phyloP scores from a whole-genome alignment of 2,888 invertebrate genomes.

The Apodemia duryi region DNA sequence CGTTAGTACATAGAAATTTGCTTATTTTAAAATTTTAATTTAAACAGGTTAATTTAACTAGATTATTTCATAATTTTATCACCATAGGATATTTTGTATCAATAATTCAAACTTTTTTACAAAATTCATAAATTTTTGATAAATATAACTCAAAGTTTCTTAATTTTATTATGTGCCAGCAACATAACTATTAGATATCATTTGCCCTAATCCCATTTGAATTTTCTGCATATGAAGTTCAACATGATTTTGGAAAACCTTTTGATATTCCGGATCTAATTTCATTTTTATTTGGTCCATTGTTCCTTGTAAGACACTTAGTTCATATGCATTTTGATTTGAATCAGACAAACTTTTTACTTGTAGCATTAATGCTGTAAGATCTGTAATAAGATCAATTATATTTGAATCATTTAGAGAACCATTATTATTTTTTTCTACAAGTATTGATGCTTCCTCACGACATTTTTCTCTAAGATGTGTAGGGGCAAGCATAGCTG shows the following conservation, averaged over 20 bases:
- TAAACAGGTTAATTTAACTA: neutral
- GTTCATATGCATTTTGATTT: conserved; percentile 93
- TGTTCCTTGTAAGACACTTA: conserved; percentile 93
- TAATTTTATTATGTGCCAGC: conserved; percentile 41
- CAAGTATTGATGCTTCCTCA: conserved; percentile 90
- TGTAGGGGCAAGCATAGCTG: conserved; percentile 93
- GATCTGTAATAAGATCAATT: conserved; percentile 89
- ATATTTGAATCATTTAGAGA: conserved; percentile 81
- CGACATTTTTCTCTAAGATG: conserved; percentile 92
- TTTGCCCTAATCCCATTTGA: conserved; percentile 84
- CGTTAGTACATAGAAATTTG: too few relatives aligned
- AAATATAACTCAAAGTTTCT: conserved; percentile 28
- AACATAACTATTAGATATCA: conserved; percentile 50
- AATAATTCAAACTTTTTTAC: conserved; percentile 26
- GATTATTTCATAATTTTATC: conserved; percentile 8
- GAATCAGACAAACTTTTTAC: conserved; percentile 88
- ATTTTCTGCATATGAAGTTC: conserved; percentile 95
- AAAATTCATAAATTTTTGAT: conserved; percentile 31
- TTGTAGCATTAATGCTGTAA: conserved; percentile 94
- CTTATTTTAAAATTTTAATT: too few relatives aligned
- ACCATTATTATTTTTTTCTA: conserved; percentile 84
- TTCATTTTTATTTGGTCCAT: conserved; percentile 93
- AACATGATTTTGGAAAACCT: conserved; percentile 90
- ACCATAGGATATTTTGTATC: conserved; percentile 22
- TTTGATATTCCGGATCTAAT: conserved; percentile 86